Conservation (phyloP, 2,113 vertebrate genomes). For the Murina feae region DNA sequence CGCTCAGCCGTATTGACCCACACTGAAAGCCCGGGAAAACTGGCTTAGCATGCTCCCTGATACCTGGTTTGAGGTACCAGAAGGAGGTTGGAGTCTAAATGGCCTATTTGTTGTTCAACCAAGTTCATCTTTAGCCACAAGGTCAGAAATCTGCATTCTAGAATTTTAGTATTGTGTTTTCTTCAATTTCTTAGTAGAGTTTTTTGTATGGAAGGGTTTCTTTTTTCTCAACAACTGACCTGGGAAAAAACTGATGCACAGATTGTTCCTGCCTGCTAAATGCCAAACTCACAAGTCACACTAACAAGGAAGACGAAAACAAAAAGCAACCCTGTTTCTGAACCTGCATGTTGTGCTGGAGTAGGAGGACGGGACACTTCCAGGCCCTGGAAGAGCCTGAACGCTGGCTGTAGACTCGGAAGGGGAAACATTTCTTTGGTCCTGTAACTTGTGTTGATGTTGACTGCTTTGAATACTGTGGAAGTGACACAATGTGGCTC, state of each 20-base stretch:
- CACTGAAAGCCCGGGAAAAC: neutral
- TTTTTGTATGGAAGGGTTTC: neutral
- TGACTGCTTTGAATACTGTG: neutral
- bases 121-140: neutral
- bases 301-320: neutral
- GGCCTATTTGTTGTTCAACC: neutral
- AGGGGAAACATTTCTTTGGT: neutral
- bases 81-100: neutral
- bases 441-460: neutral
- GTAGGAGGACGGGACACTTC: neutral
- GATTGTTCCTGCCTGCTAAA: neutral
- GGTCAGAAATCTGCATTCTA: neutral
- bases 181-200: neutral
- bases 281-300: too few relatives aligned
- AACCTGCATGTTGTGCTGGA: neutral
- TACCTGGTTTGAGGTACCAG: neutral
- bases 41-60: neutral
- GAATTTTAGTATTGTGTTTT: neutral
- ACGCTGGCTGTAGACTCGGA: too few relatives aligned
- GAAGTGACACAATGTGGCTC: neutral
- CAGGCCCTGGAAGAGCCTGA: neutral
- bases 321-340: neutral
- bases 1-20: neutral
- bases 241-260: neutral
- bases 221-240: neutral